These are phyloP conservation scores for Capreolus pygargus DNA, from an alignment of 2,113 vertebrate species.

Conservation along the genomic window DNA sequence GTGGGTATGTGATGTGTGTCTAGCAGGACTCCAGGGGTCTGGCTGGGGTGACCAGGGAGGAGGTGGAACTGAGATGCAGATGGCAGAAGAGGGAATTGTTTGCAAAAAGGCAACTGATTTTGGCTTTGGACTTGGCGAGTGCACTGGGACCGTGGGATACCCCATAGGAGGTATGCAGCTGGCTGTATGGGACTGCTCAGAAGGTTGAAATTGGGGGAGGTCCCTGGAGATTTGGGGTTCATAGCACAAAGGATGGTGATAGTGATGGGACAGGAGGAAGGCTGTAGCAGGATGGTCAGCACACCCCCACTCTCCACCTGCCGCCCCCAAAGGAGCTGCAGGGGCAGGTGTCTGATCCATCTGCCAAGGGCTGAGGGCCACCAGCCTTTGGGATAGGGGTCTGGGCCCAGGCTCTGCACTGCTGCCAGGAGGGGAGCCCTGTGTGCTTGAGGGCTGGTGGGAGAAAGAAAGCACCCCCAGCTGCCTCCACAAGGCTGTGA, in stretches of 20 bases:
- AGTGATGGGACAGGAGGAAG: not conserved
- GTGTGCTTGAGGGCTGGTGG: not conserved
- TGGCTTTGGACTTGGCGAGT: not conserved
- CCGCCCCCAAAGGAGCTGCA: not conserved
- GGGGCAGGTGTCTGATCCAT: not conserved
- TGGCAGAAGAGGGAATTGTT: not conserved
- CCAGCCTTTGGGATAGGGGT: not conserved
- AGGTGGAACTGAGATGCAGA: not conserved
- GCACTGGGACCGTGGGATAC: not conserved
- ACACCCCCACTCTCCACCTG: fast-evolving
- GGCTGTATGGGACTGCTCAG: not conserved
- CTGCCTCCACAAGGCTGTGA: not conserved
- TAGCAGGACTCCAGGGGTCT: not conserved
- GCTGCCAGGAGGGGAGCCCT: not conserved
- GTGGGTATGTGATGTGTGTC: not conserved
- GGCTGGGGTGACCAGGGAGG: not conserved
- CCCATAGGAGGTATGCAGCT: not conserved
- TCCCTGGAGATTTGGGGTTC: not conserved
- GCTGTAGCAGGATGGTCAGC: not conserved
- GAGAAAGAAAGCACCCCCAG: not conserved
- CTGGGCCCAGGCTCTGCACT: not conserved
- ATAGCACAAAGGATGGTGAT: not conserved
- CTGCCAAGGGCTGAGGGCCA: not conserved
- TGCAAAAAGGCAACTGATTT: not conserved
- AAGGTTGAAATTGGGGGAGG: fast-evolving